These are phyloP conservation scores for Linhomoeus sp. DNA, from an alignment of 2,888 invertebrate genomes.

Conservation along the genomic window DNA sequence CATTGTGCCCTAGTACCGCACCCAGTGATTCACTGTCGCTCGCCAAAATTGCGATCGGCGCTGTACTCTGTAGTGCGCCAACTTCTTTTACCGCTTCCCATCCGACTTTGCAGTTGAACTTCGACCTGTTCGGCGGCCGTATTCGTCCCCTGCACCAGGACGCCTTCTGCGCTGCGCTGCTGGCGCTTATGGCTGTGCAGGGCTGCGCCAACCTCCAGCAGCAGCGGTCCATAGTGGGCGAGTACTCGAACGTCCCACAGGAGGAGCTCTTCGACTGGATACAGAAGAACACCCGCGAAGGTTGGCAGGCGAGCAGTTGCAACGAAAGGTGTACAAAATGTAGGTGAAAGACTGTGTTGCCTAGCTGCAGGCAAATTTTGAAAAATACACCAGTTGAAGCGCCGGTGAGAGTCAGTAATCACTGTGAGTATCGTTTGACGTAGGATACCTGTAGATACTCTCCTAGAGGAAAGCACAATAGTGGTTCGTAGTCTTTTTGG, in stretches of 20 bases:
- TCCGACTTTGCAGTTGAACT: constrained; percentile 1
- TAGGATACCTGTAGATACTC: too few relatives aligned
- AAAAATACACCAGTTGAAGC: background rate
- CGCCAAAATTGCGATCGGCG: too few relatives aligned
- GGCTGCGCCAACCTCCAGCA: constrained; percentile 33
- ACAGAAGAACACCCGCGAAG: constrained; percentile 41
- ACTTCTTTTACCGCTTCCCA: background rate
- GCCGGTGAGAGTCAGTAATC: too few relatives aligned
- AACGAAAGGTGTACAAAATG: too few relatives aligned
- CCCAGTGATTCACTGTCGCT: too few relatives aligned
- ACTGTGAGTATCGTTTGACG: too few relatives aligned
- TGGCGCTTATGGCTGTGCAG: constrained; percentile 37
- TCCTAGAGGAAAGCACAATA: too few relatives aligned
- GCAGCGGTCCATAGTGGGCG: constrained; percentile 39
- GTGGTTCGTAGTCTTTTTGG: too few relatives aligned
- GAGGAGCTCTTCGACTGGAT: constrained; percentile 62
- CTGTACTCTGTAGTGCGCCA: too few relatives aligned
- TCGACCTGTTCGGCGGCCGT: constrained; percentile 3
- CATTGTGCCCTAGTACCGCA: too few relatives aligned
- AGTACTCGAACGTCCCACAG: constrained; percentile 48
- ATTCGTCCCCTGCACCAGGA: constrained; percentile 20
- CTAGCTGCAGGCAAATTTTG: too few relatives aligned
- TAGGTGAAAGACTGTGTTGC: background rate
- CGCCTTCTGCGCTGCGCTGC: constrained; percentile 34
- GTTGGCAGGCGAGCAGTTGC: too few relatives aligned